phyloP scores from a whole-genome alignment of 2,113 vertebrate species.

The Hippocampus guttulatus region DNA sequence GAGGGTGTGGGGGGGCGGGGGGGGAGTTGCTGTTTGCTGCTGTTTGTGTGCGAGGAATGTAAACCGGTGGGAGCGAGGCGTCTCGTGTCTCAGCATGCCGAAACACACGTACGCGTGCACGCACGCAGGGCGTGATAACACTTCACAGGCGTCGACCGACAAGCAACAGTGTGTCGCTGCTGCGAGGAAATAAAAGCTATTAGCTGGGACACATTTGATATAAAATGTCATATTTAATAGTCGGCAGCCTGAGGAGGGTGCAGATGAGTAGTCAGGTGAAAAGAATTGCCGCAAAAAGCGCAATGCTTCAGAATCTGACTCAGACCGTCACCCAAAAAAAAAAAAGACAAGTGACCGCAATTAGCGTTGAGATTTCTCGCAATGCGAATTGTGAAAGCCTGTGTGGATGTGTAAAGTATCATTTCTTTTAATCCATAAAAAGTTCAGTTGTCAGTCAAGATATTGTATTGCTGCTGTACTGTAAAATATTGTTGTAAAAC shows the following conservation, averaged over 20 bases:
- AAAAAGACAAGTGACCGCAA: no score
- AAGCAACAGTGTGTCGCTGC: slow-evolving; percentile 16
- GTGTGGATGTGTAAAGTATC: no score
- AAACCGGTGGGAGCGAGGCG: slow-evolving; percentile 51
- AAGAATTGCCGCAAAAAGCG: no score
- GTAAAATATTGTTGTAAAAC: no score
- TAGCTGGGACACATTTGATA: slow-evolving; percentile 10
- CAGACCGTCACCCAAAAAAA: no score
- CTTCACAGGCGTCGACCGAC: slow-evolving; percentile 51
- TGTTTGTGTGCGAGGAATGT: slow-evolving; percentile 63
- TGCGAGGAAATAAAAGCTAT: slow-evolving; percentile 27
- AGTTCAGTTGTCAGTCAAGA: no score
- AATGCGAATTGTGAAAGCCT: no score
- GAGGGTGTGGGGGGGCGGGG: neutral
- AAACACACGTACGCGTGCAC: slow-evolving; percentile 25
- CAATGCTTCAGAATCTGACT: no score
- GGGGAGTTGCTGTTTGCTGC: slow-evolving; percentile 20
- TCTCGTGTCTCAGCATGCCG: slow-evolving; percentile 60
- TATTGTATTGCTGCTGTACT: no score
- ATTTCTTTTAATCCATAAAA: no score
- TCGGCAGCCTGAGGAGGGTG: slow-evolving; percentile 12
- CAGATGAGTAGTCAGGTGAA: slow-evolving; percentile 5
- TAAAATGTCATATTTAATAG: slow-evolving; percentile 18
- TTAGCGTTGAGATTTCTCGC: neutral
- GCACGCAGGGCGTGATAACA: slow-evolving; percentile 32